Evolutionary conservation across 2,113 vertebrate genomes (phyloP).

Genomic region (Erythrolamprus reginae): DNA sequence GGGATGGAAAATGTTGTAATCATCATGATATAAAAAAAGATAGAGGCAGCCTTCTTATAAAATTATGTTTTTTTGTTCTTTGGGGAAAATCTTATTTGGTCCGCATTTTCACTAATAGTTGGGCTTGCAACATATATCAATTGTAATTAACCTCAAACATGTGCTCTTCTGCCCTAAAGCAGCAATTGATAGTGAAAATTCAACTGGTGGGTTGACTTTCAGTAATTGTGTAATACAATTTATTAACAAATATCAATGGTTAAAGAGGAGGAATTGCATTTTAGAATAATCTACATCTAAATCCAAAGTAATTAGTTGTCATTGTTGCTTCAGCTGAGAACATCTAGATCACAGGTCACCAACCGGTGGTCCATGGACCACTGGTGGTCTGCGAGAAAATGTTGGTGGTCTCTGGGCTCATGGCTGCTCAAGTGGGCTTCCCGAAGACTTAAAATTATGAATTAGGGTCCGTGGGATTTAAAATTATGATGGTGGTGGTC

Average conservation of each 20-base stretch:
- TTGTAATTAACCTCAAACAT: neutral
- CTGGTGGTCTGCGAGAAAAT: no score
- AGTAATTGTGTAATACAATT: neutral
- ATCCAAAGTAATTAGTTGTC: neutral
- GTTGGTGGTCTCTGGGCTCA: no score
- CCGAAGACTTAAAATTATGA: no score
- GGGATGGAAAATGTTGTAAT: neutral
- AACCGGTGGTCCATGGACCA: no score
- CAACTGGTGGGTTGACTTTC: neutral
- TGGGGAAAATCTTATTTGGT: neutral
- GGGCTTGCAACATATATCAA: neutral
- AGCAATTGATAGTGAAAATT: neutral
- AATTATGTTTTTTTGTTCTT: slow-evolving; percentile 34
- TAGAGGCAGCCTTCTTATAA: neutral
- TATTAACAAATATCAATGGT: neutral
- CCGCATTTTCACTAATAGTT: slow-evolving; percentile 3
- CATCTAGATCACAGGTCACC: no score
- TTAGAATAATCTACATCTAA: neutral
- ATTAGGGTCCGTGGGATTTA: no score
- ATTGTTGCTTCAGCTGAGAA: neutral
- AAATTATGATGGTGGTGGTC: no score
- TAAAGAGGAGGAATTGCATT: neutral
- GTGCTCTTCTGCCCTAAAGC: neutral
- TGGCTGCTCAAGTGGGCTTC: no score
- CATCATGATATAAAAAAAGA: neutral